These are phyloP conservation scores for Scomberomorus guttatus DNA, from an alignment of 2,797 vertebrate species.

Conservation along the genomic window DNA sequence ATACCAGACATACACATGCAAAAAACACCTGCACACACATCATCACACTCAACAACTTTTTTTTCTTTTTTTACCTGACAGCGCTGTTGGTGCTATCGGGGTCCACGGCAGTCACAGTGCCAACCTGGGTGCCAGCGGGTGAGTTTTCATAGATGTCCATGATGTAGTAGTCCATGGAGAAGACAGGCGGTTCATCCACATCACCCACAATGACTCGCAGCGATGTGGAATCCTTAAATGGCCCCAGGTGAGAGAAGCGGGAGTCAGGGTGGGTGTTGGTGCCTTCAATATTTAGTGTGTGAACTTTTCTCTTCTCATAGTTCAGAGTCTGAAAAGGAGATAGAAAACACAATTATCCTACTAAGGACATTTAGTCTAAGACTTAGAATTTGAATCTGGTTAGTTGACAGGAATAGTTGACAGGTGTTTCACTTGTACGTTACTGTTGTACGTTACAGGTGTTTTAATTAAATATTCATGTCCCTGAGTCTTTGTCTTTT, in stretches of 20 bases:
- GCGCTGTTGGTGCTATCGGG: slow-evolving; percentile 91
- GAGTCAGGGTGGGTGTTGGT: slow-evolving; percentile 91
- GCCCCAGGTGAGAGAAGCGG: slow-evolving; percentile 92
- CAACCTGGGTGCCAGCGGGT: slow-evolving; percentile 87
- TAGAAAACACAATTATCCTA: neutral
- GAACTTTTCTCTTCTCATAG: slow-evolving; percentile 94
- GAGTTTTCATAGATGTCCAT: slow-evolving; percentile 94
- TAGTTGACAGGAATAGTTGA: too few species aligned
- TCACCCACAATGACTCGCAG: slow-evolving; percentile 93
- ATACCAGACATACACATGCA: neutral
- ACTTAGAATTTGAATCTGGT: neutral
- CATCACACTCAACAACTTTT: neutral
- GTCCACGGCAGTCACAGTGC: slow-evolving; percentile 90
- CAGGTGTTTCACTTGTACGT: too few species aligned
- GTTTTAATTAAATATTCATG: too few species aligned
- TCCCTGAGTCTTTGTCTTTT: too few species aligned
- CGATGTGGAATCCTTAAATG: slow-evolving; percentile 92
- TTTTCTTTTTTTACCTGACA: slow-evolving; percentile 85
- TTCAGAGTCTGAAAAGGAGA: slow-evolving; percentile 87
- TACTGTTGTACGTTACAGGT: too few species aligned
- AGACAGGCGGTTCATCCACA: slow-evolving; percentile 92
- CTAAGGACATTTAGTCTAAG: neutral
- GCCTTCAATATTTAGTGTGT: slow-evolving; percentile 92
- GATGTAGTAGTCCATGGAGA: slow-evolving; percentile 91
- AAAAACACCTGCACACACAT: neutral